These are phyloP conservation scores for Erythrocercus mccallii DNA, from an alignment of 2,113 vertebrate species.

Conservation along the genomic window DNA sequence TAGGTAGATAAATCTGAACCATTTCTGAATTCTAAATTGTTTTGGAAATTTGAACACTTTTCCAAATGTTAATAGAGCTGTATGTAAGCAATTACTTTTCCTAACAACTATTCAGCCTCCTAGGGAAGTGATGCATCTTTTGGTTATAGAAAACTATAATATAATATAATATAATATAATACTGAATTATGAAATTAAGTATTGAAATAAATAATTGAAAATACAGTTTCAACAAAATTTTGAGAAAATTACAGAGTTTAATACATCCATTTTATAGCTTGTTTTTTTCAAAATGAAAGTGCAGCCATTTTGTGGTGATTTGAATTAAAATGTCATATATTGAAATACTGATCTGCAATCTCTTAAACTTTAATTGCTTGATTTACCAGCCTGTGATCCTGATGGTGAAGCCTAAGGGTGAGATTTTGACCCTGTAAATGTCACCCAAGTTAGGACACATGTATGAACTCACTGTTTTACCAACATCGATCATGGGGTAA, in stretches of 20 bases:
- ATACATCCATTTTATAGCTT: background rate
- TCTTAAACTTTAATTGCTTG: background rate
- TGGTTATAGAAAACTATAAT: background rate
- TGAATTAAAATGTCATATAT: conserved; percentile 4
- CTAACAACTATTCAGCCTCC: background rate
- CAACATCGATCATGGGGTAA: background rate
- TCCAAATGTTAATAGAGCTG: background rate
- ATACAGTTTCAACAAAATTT: background rate
- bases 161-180: too few relatives aligned
- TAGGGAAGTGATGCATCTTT: background rate
- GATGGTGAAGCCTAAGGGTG: background rate
- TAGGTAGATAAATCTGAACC: background rate
- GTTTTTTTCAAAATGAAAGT: background rate
- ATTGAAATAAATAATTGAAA: background rate
- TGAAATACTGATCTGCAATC: conserved; percentile 3
- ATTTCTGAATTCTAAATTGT: background rate
- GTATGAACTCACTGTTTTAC: background rate
- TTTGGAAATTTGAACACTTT: background rate
- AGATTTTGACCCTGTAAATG: background rate
- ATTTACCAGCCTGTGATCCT: background rate
- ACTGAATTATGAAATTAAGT: conserved; percentile 15
- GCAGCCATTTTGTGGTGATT: background rate
- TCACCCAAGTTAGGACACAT: background rate
- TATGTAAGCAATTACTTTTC: background rate
- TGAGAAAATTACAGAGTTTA: conserved; percentile 12